Conservation (phyloP, 2,113 vertebrate genomes). For the Rhinogobius similis region DNA sequence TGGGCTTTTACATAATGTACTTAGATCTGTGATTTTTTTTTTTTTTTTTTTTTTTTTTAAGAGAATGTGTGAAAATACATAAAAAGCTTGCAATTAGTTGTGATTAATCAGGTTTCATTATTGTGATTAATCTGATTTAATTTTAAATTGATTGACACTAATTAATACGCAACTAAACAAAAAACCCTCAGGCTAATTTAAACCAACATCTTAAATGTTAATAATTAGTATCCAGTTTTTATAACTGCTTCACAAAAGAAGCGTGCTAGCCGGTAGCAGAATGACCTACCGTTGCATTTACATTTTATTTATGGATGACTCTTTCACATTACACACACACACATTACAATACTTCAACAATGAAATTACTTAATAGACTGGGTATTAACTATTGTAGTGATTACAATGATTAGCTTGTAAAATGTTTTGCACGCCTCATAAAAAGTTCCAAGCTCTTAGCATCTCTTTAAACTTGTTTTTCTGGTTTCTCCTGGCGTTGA, state of each 20-base stretch:
- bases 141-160: too few species aligned
- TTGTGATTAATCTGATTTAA: too few species aligned
- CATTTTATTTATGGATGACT: not conserved
- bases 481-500: slow-evolving; percentile 11
- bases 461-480: slow-evolving; percentile 20
- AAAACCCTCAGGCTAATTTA: too few species aligned
- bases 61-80: too few species aligned
- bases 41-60: too few species aligned
- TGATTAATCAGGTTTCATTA: too few species aligned
- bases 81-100: too few species aligned
- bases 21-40: too few species aligned
- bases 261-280: not conserved
- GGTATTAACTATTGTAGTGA: not conserved
- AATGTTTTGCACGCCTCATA: not conserved
- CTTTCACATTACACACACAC: not conserved
- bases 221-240: too few species aligned
- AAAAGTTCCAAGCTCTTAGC: not conserved
- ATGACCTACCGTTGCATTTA: not conserved
- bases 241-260: not conserved
- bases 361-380: not conserved
- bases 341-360: not conserved
- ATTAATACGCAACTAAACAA: too few species aligned
- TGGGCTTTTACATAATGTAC: too few species aligned
- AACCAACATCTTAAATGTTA: too few species aligned
- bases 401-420: not conserved